Base-by-base conservation (phyloP, 30 jellyfish, hydroid and myxozoan genomes). In the Hydractinia echinata region DNA sequence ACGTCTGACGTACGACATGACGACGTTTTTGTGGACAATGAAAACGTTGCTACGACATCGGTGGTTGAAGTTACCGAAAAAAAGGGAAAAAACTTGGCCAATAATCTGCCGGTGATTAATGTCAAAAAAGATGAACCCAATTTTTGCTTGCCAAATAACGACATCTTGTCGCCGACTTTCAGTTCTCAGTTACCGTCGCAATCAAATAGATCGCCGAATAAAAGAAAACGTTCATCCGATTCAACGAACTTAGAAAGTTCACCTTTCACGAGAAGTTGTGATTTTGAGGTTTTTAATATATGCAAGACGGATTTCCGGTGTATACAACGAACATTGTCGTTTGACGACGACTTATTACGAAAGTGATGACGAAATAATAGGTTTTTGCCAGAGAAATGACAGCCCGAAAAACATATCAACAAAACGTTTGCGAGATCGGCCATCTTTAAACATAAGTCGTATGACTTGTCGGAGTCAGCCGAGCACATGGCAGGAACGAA, bases 311-410 rank as follows among this genome's bases (percentile, higher is more conserved):
- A 71, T 71, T 71, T 71, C 52, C 81, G 81, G 18, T 19, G 81
- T 71, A 71, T 71, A 9, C 81, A 71, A 71, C 55, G 81, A 71
- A 71, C 81, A 19, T 52, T 71, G 39, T 71, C 81, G 52, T 71
- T 71, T 19, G 81, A 71, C 60, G 81, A 71, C 15, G 81, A 71
- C 15, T 52, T 71, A n/a, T 50, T 71, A 30, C 81, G 81, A 1
- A n/a, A 20, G 81, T 19, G 55, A 19, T 8, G 60, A 71, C 81
- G 81, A 64, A 64, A 7, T 64, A 51, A 51, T n/a, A 64, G 39
- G 39, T 13, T 8, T 13, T 64, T 64, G 74, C 39, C 19, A n/a
- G 39, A 64, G 39, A 7, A 30, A 30, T 30, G 44, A 30, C 44
- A 64, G 74, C 74, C 51, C 74, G 19, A 64, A 58, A 58, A 58